A percentile compares a stretch with the other conserved stretches of the same genome.
These are phyloP conservation scores for Egretta garzetta DNA, from an alignment of 2,113 vertebrate genomes.

Conservation along the genomic window DNA sequence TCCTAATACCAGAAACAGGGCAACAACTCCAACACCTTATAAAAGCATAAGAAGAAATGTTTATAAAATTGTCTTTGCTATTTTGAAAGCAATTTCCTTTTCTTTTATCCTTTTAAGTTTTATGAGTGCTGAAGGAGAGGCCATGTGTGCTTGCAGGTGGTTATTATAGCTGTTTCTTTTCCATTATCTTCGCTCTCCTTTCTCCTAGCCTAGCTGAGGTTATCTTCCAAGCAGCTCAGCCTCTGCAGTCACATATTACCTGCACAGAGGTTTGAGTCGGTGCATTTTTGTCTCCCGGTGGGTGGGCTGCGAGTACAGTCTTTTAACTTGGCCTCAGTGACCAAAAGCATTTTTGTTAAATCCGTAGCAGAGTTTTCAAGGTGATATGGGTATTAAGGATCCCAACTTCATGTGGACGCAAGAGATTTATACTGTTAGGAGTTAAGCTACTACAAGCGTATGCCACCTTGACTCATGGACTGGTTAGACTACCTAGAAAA, in stretches of 20 bases:
- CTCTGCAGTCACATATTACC: neutral
- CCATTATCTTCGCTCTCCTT: neutral
- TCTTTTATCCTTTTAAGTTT: conserved; percentile 30
- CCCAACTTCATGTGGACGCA: neutral
- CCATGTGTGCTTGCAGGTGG: neutral
- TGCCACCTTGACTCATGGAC: neutral
- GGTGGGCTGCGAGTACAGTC: neutral
- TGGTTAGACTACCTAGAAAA: neutral
- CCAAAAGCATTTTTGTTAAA: neutral
- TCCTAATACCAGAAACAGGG: neutral
- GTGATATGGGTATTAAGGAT: neutral
- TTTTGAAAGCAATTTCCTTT: conserved; percentile 10
- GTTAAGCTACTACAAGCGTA: neutral
- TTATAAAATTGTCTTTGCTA: neutral
- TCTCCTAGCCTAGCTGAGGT: neutral
- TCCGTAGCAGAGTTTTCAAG: neutral
- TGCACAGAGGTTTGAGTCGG: neutral
- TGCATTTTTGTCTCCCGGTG: neutral
- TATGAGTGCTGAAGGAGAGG: neutral
- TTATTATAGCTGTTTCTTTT: conserved; percentile 23
- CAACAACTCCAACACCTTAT: neutral
- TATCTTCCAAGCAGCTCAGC: neutral
- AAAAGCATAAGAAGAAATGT: neutral
- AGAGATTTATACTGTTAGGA: neutral
- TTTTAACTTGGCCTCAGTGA: neutral